Percentiles rank a stretch among this genome's conserved stretches.
Conservation (phyloP, 2,888 invertebrate genomes). For the Sericinus montela region DNA sequence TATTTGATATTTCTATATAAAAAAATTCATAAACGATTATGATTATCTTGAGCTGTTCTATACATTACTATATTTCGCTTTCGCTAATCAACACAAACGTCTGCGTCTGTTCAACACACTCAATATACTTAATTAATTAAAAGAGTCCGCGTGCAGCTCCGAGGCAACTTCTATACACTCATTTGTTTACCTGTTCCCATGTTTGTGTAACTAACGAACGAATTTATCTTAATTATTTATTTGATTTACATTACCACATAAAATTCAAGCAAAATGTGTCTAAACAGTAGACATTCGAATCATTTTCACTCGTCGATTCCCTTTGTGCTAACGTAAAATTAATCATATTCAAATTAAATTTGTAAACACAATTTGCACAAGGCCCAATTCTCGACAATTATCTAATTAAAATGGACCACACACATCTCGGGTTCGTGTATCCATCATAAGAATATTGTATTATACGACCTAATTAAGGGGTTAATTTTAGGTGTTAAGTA, state of each 20-base stretch:
- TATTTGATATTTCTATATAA: slow-evolving; percentile 1
- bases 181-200: slow-evolving; percentile 60
- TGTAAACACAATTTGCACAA: slow-evolving; percentile 59
- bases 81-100: slow-evolving; percentile 48
- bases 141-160: slow-evolving; percentile 54
- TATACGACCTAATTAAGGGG: slow-evolving; percentile 67
- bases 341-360: slow-evolving; percentile 61
- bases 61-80: slow-evolving; percentile 25
- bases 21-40: neutral
- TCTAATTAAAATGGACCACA: slow-evolving; percentile 63
- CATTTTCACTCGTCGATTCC: slow-evolving; percentile 26
- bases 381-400: slow-evolving; percentile 61
- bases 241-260: slow-evolving; percentile 26
- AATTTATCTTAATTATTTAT: slow-evolving; percentile 51
- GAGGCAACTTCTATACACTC: slow-evolving; percentile 37
- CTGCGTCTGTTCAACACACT: slow-evolving; percentile 46
- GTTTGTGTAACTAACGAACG: slow-evolving; percentile 67
- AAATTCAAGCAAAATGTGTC: slow-evolving; percentile 24
- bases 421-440: slow-evolving; percentile 35
- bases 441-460: slow-evolving; percentile 66
- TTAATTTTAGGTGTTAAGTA: slow-evolving; percentile 78
- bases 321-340: slow-evolving; percentile 47
- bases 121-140: slow-evolving; percentile 71
- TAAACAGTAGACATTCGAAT: slow-evolving; percentile 42
- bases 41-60: slow-evolving; percentile 25